Conservation (phyloP, 37 sponge, comb jelly and placozoan genomes). For the Chondrosia reniformis region DNA sequence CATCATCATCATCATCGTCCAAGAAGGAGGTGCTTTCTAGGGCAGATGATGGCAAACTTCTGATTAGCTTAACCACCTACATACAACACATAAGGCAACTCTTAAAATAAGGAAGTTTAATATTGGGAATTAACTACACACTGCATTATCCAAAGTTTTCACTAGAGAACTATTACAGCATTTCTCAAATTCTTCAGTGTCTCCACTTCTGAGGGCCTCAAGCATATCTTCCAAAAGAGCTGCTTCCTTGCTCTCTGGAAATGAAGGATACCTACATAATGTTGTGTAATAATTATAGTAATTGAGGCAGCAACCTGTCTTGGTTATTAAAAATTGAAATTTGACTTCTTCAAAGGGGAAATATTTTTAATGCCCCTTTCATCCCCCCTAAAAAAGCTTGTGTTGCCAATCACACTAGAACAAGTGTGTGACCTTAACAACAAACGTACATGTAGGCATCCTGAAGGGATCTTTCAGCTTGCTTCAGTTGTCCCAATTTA, state of each 20-base stretch:
- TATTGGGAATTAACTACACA: not conserved
- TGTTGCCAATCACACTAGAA: too few relatives aligned
- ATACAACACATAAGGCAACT: too few relatives aligned
- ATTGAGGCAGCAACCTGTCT: too few relatives aligned
- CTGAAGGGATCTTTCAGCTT: not conserved
- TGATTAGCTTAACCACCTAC: constrained; percentile 63
- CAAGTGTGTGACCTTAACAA: too few relatives aligned
- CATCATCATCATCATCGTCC: constrained; percentile 18
- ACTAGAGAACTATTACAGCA: not conserved
- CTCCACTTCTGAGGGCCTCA: not conserved
- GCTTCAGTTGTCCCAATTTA: not conserved
- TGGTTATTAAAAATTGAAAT: too few relatives aligned
- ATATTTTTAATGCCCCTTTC: too few relatives aligned
- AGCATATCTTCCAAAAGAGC: not conserved
- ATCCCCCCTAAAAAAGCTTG: too few relatives aligned
- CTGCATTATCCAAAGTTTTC: constrained; percentile 11
- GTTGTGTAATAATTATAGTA: too few relatives aligned
- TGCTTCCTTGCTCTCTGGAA: constrained; percentile 5
- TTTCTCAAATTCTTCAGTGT: not conserved
- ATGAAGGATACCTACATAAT: too few relatives aligned
- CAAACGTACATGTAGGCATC: not conserved
- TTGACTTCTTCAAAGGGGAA: too few relatives aligned
- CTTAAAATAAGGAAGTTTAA: not conserved
- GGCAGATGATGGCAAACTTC: constrained; percentile 28
- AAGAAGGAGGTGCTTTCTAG: constrained; percentile 8